Conservation (phyloP, 2,888 invertebrate genomes). For the Xestoiulus laeticollis region DNA sequence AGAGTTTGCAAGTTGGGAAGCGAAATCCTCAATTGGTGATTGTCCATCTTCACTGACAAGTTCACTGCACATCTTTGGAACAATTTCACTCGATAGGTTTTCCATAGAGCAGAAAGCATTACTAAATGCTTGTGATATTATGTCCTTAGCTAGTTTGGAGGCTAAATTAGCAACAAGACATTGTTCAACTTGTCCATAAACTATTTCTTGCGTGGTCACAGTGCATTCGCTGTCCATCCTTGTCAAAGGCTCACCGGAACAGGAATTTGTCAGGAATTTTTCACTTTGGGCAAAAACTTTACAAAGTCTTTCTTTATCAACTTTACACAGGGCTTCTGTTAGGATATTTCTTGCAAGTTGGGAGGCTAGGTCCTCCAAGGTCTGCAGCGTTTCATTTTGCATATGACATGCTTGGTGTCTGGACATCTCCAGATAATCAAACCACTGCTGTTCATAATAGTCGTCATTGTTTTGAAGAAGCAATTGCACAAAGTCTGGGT, state of each 20-base stretch:
- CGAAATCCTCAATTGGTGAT: neutral
- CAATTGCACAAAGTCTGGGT: constrained; percentile 39
- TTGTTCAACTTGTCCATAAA: neutral
- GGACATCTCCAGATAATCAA: neutral
- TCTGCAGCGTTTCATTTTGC: neutral
- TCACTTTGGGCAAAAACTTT: neutral
- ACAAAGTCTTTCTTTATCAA: neutral
- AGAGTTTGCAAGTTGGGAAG: neutral
- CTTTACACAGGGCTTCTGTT: neutral
- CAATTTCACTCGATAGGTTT: neutral
- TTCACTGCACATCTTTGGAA: neutral
- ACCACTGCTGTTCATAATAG: neutral
- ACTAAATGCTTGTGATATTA: neutral
- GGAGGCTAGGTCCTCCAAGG: neutral
- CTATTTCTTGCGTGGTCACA: neutral
- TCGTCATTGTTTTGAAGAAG: constrained; percentile 41
- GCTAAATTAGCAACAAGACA: neutral
- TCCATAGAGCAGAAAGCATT: neutral
- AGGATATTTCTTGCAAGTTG: neutral
- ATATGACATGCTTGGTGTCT: neutral
- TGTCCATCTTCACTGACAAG: neutral
- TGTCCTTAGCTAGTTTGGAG: neutral
- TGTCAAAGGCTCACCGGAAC: neutral
- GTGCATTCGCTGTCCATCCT: neutral
- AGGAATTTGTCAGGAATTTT: neutral